phyloP scores from a whole-genome alignment of 23 tunicate genomes.

The Botrylloides violaceus region DNA sequence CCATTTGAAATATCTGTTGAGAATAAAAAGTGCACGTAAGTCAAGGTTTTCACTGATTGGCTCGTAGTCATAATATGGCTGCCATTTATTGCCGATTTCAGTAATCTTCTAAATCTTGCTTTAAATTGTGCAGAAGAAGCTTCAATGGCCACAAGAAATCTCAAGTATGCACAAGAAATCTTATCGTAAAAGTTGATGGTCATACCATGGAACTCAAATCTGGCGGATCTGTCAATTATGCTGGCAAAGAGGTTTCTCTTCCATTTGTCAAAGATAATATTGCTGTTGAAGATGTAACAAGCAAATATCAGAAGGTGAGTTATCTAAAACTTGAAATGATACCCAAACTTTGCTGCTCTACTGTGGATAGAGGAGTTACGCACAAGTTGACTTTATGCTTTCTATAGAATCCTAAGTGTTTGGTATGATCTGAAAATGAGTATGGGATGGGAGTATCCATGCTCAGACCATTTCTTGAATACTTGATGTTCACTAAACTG shows the following conservation, averaged over 20 bases:
- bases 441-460: no score
- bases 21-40: conserved; percentile 89
- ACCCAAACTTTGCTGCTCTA: no score
- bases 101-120: conserved; percentile 2
- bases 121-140: conserved; percentile 24
- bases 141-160: conserved; percentile 57
- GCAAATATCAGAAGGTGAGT: conserved; percentile 78
- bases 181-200: conserved; percentile 85
- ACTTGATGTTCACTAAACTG: no score
- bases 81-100: background rate
- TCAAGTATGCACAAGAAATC: conserved; percentile 76
- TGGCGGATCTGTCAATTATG: conserved; percentile 80
- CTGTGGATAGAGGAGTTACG: no score
- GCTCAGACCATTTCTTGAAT: no score
- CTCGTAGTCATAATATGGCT: background rate
- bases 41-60: no score
- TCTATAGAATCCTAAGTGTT: no score
- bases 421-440: no score
- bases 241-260: conserved; percentile 55
- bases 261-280: conserved; percentile 69
- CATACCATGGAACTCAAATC: conserved; percentile 60
- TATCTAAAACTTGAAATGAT: no score
- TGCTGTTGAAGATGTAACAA: conserved; percentile 92
- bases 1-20: conserved; percentile 88
- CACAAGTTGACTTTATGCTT: no score